Evolutionary conservation across 2,113 vertebrate genomes (phyloP), one percentile per base, ranked within the genome.

Genomic region (Thunnus maccoyii): DNA sequence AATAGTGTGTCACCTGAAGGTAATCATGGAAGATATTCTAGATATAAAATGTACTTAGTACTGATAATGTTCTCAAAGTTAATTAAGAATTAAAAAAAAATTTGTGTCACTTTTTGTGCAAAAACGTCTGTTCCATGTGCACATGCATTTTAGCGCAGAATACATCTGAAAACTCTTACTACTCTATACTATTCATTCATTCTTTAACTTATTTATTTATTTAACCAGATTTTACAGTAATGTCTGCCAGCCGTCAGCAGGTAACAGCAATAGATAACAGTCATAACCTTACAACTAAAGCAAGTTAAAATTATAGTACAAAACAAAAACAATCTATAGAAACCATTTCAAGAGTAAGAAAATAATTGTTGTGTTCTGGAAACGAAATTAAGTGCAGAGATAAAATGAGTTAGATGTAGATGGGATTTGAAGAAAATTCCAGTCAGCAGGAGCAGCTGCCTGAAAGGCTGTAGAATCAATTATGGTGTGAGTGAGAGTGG

Each of bases 381-480:
- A 61, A 14, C 56, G 1, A 18, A 63, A 71, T 65, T 56, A 46
- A 52, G 6, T 25, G 60, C 52, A 32, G 41, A 50, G 11, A 72
- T 65, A 44, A 72, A 84, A 74, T 5, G 3, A 72, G 27, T 68
- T 41, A 12, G 22, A 71, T 51, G 36, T 13, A 14, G 22, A 71
- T 51, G 46, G 10, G 30, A 78, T 72, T 77, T 63, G 17, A 76
- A 22, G 22, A 25, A 56, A 50, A 72, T 79, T 64, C 6, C 3
- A 36, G 58, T 78, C 58, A 69, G 77, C 56, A 50, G 12, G 4
- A 63, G 32, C 60, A 52, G 46, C 25, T 60, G 47, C 27, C 61
- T 73, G 15, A 68, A 80, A 76, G 15, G 20, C 50, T 58, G n/a
- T 22, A 60, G 32, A 80, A 82, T 54, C 51, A 77, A 77, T 70